Conservation (phyloP, 2,113 vertebrate species). For the Epinephelus moara region DNA sequence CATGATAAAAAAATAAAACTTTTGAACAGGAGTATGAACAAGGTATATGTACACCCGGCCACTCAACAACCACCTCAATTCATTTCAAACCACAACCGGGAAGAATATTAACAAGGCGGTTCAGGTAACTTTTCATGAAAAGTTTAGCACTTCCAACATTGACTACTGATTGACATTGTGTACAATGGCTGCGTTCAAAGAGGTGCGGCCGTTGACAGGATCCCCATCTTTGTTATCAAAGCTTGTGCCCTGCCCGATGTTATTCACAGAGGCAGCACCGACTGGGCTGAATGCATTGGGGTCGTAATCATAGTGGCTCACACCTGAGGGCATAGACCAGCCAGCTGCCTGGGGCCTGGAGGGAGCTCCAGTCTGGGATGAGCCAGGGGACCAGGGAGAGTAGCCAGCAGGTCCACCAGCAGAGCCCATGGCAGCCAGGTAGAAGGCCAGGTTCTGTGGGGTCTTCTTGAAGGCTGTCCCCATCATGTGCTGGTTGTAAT, state of each 20-base stretch:
- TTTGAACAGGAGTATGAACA: constrained; percentile 36
- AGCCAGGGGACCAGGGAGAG: constrained; percentile 39
- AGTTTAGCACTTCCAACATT: background rate
- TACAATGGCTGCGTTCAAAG: constrained; percentile 20
- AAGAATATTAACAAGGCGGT: background rate
- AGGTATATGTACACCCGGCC: constrained; percentile 49
- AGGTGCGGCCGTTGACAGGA: background rate
- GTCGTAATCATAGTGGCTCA: constrained; percentile 69
- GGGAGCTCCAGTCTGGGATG: constrained; percentile 38
- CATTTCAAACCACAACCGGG: constrained; percentile 2
- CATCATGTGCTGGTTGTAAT: constrained; percentile 70
- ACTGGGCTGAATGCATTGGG: constrained; percentile 42
- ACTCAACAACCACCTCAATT: background rate
- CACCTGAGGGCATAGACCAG: constrained; percentile 67
- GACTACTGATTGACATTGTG: constrained; percentile 57
- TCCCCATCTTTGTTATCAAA: constrained; percentile 36
- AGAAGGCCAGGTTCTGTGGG: constrained; percentile 71
- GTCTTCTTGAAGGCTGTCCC: constrained; percentile 69
- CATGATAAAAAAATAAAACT: constrained; percentile 46
- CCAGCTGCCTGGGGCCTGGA: constrained; percentile 20
- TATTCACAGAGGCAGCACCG: background rate
- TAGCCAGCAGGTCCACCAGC: constrained; percentile 43
- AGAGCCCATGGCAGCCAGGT: constrained; percentile 56
- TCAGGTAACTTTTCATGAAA: constrained; percentile 6
- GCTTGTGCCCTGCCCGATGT: background rate